Evolutionary conservation across 2,888 invertebrate genomes (phyloP).

Genomic region (Nemoura dubitans): DNA sequence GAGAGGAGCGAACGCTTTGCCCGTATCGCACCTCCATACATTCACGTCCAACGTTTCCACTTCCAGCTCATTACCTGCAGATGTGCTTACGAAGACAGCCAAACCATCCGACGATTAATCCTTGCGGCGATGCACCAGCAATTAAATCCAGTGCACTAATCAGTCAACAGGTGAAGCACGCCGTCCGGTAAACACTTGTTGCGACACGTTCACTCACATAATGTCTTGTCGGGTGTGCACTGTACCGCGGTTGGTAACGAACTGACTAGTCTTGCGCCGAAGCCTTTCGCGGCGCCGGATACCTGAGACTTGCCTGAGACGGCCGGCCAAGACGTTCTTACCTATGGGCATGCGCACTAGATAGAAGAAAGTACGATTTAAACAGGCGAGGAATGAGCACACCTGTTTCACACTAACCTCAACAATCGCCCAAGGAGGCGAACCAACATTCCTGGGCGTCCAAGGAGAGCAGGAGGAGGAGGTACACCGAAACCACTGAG

Average conservation of each 20-base stretch:
- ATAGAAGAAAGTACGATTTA: constrained; percentile 36
- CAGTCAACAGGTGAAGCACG: background rate
- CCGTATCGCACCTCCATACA: too few relatives aligned
- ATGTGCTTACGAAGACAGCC: background rate
- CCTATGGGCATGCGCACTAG: constrained; percentile 35
- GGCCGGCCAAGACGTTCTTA: too few relatives aligned
- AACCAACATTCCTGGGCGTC: constrained; percentile 29
- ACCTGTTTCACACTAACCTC: constrained; percentile 39
- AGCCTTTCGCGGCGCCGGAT: background rate
- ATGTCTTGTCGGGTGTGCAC: background rate
- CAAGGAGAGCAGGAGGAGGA: constrained; percentile 16
- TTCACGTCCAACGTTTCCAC: too few relatives aligned
- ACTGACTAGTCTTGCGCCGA: background rate
- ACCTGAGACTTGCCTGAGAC: background rate
- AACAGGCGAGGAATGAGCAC: constrained; percentile 28
- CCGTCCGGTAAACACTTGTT: background rate
- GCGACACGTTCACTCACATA: background rate
- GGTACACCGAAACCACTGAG: background rate
- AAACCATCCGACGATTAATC: background rate
- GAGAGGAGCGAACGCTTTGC: too few relatives aligned
- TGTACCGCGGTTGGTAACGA: background rate
- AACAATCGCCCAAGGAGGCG: constrained; percentile 25
- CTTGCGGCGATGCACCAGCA: background rate
- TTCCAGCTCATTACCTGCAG: background rate
- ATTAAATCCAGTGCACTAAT: background rate